These are phyloP conservation scores for Gallirallus australis DNA, from an alignment of 2,797 vertebrate genomes.

Conservation along the genomic window DNA sequence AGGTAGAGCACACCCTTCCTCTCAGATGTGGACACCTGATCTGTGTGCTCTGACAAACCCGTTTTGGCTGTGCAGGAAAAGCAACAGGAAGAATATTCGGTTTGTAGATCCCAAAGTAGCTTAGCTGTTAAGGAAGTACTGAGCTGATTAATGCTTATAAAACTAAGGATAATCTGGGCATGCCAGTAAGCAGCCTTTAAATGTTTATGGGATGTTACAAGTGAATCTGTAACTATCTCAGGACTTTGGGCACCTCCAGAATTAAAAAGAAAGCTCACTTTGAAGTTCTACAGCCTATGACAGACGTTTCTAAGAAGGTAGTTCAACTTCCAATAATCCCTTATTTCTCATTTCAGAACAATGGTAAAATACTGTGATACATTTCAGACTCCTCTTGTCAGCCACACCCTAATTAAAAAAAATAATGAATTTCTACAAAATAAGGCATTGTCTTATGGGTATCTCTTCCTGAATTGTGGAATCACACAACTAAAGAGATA, in stretches of 20 bases:
- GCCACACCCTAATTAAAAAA: neutral
- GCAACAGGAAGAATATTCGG: neutral
- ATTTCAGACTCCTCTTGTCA: neutral
- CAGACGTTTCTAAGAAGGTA: neutral
- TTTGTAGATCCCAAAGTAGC: neutral
- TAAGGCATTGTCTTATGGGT: neutral
- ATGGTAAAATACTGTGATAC: neutral
- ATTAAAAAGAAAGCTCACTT: neutral
- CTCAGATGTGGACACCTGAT: neutral
- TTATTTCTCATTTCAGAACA: neutral
- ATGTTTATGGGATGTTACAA: neutral
- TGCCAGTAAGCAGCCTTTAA: neutral
- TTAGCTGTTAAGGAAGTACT: neutral
- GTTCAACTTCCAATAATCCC: neutral
- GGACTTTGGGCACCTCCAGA: neutral
- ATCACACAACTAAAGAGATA: neutral
- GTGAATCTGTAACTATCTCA: neutral
- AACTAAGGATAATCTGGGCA: neutral
- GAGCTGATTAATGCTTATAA: neutral
- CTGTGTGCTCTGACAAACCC: neutral
- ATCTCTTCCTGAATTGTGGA: neutral
- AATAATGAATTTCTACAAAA: neutral
- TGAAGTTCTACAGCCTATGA: neutral
- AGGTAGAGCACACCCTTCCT: neutral
- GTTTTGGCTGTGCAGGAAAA: neutral